phyloP scores from a whole-genome alignment of 2,797 vertebrate genomes.

The Premnoplex brunnescens region DNA sequence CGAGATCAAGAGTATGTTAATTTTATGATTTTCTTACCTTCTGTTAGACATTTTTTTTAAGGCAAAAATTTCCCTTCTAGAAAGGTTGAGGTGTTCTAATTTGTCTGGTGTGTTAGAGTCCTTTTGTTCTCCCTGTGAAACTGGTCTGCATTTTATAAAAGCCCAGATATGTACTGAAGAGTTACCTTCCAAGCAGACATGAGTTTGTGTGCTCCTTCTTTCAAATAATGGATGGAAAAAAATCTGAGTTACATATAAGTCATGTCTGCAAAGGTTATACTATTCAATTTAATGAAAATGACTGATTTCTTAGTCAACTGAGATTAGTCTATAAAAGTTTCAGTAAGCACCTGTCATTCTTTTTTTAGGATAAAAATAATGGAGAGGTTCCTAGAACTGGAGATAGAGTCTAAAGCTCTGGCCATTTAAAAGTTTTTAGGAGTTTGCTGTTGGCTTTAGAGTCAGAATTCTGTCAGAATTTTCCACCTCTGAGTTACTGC shows the following conservation, averaged over 20 bases:
- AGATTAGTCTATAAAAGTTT: neutral
- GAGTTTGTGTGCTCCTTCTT: neutral
- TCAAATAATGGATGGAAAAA: neutral
- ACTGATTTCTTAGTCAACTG: neutral
- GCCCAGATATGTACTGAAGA: neutral
- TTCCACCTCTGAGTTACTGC: neutral
- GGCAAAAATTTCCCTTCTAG: neutral
- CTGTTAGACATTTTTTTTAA: neutral
- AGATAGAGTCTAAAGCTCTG: neutral
- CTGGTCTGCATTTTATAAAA: neutral
- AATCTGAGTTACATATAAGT: neutral
- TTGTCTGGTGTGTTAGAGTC: neutral
- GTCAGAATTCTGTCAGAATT: neutral
- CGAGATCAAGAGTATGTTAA: neutral
- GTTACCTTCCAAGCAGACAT: neutral
- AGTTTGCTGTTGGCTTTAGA: neutral
- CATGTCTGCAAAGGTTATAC: neutral
- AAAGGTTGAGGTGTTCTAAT: neutral
- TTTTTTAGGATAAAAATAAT: neutral
- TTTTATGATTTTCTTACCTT: neutral
- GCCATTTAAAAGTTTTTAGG: neutral
- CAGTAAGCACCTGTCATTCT: neutral
- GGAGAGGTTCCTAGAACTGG: neutral
- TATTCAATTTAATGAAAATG: neutral
- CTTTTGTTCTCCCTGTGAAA: neutral